phyloP scores from a whole-genome alignment of 2,797 vertebrate genomes.

The Eurystomus glaucurus region DNA sequence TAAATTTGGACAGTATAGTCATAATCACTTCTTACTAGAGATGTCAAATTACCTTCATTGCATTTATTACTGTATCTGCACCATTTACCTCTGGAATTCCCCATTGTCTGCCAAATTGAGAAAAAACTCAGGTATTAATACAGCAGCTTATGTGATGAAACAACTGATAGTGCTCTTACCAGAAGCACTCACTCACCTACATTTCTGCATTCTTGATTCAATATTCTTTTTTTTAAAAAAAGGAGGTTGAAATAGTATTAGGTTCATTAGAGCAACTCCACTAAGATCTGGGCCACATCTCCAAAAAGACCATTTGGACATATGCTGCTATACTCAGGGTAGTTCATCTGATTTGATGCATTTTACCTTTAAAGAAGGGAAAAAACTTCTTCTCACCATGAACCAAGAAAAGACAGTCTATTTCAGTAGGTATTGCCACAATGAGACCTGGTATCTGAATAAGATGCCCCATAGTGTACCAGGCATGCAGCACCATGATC shows the following conservation, averaged over 20 bases:
- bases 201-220: not conserved
- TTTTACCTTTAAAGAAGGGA: not conserved
- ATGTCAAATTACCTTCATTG: not conserved
- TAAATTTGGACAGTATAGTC: not conserved
- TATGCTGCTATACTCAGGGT: accelerated
- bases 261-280: not conserved
- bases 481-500: not conserved
- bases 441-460: not conserved
- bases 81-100: not conserved
- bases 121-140: not conserved
- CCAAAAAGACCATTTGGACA: not conserved
- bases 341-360: not conserved
- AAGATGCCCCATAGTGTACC: not conserved
- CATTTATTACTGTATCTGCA: not conserved
- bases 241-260: not conserved
- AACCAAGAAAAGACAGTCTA: not conserved
- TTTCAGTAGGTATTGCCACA: not conserved
- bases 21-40: not conserved
- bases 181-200: not conserved
- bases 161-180: not conserved
- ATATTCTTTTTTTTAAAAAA: not conserved
- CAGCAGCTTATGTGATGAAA: not conserved
- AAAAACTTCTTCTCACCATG: not conserved
- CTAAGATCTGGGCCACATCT: not conserved
- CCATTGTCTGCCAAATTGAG: not conserved